Evolutionary conservation across 1,140 invertebrate species (phyloP).

Genomic region (Eumeta japonica): DNA sequence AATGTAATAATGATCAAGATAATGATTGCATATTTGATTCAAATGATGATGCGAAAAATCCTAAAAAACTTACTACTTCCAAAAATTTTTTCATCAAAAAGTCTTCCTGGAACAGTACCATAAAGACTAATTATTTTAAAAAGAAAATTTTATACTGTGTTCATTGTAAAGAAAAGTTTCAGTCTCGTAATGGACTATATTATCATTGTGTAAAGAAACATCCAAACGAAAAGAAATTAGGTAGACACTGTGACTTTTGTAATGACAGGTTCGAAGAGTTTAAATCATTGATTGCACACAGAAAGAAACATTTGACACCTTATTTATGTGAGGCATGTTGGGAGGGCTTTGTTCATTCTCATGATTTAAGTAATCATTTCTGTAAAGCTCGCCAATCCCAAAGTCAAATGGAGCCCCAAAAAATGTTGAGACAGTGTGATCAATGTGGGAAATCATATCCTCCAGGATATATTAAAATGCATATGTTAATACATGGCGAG

Average conservation of each 20-base stretch:
- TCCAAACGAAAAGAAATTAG: slow-evolving; percentile 26
- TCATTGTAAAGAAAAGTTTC: slow-evolving; percentile 40
- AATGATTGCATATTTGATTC: slow-evolving; percentile 27
- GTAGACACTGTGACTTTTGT: slow-evolving; percentile 50
- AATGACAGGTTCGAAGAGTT: slow-evolving; percentile 51
- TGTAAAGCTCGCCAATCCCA: slow-evolving; percentile 26
- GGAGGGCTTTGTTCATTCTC: slow-evolving; percentile 37
- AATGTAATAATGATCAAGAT: slow-evolving; percentile 25
- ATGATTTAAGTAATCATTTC: slow-evolving; percentile 30
- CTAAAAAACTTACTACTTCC: slow-evolving; percentile 13
- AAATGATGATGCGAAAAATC: slow-evolving; percentile 27
- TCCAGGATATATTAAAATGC: slow-evolving; percentile 44
- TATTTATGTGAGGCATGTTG: slow-evolving; percentile 50
- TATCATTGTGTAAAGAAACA: slow-evolving; percentile 39
- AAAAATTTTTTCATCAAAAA: too few relatives aligned
- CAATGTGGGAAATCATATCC: slow-evolving; percentile 54
- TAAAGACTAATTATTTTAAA: too few relatives aligned
- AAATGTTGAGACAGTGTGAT: slow-evolving; percentile 41
- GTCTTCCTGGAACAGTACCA: too few relatives aligned
- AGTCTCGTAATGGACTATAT: slow-evolving; percentile 25
- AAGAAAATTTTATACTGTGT: slow-evolving; percentile 34
- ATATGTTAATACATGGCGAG: slow-evolving; percentile 48
- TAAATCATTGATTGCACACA: slow-evolving; percentile 39
- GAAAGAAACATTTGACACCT: slow-evolving; percentile 44
- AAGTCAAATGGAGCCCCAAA: slow-evolving; percentile 30